Conservation (phyloP, 2,797 vertebrate species). For the Sandelia bainsii region DNA sequence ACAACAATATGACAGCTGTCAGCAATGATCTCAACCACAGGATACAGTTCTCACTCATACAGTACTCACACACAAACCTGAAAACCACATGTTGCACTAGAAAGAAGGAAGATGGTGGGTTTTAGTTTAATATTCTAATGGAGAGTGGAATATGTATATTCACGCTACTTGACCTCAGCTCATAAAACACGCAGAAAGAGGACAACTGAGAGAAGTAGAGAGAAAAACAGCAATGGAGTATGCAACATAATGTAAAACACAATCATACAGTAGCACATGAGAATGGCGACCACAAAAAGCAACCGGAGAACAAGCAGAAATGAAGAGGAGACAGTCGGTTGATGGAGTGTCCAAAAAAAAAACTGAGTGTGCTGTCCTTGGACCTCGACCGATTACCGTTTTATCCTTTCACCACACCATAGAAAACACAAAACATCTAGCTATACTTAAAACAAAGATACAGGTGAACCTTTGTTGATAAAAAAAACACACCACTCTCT, state of each 20-base stretch:
- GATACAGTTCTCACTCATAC: constrained; percentile 23
- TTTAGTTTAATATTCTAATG: constrained; percentile 45
- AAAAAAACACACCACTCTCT: constrained; percentile 2
- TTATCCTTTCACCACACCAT: constrained; percentile 57
- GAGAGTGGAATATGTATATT: constrained; percentile 35
- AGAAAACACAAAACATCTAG: constrained; percentile 8
- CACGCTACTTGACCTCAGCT: constrained; percentile 41
- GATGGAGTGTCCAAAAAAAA: constrained; percentile 36
- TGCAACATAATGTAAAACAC: constrained; percentile 11
- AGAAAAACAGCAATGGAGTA: background rate
- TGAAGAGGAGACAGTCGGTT: constrained; percentile 45
- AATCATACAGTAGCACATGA: constrained; percentile 19
- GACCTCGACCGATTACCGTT: constrained; percentile 42
- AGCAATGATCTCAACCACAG: constrained; percentile 55
- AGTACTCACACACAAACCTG: constrained; percentile 34
- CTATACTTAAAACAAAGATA: background rate
- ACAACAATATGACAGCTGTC: constrained; percentile 66
- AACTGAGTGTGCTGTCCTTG: constrained; percentile 39
- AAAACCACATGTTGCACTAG: constrained; percentile 60
- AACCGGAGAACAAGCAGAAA: constrained; percentile 28
- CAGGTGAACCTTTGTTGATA: background rate
- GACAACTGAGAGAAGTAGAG: constrained; percentile 21
- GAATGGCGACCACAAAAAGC: constrained; percentile 18
- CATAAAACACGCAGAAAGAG: constrained; percentile 52
- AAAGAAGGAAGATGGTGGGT: background rate